A percentile compares a stretch with the other conserved stretches of the same genome.
phyloP scores from a whole-genome alignment of 2,797 vertebrate species.

The Otolemur crassicaudatus region DNA sequence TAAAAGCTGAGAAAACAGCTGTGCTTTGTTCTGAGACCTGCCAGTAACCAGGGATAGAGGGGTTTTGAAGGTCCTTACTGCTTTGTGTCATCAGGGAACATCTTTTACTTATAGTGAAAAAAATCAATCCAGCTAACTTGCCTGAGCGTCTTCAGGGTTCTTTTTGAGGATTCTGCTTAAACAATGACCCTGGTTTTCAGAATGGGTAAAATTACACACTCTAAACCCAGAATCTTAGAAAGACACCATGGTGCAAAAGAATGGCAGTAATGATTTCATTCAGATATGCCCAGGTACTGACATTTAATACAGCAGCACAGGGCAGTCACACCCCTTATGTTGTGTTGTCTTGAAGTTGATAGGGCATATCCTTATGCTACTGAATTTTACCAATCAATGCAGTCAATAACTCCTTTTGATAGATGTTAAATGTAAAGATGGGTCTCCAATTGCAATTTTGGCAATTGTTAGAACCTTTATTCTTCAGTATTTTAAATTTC shows the following conservation, averaged over 20 bases:
- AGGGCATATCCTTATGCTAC: background rate
- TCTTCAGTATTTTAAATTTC: slow-evolving; percentile 48
- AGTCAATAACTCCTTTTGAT: background rate
- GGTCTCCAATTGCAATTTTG: background rate
- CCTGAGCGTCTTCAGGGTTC: background rate
- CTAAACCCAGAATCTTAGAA: background rate
- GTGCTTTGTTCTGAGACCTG: background rate
- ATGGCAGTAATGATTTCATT: background rate
- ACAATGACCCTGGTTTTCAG: background rate
- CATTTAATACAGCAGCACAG: rapidly evolving
- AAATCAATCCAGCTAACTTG: background rate
- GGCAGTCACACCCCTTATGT: background rate
- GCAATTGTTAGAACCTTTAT: slow-evolving; percentile 3
- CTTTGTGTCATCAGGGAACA: background rate
- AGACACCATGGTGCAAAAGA: rapidly evolving
- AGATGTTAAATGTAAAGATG: background rate
- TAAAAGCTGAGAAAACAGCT: background rate
- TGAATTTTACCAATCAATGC: background rate
- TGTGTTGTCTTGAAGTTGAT: background rate
- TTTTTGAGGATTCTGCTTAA: background rate
- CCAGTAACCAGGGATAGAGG: background rate
- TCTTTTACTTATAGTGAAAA: background rate
- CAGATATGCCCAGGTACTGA: background rate
- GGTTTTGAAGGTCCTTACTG: background rate
- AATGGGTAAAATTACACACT: background rate